Evolutionary conservation across 2,113 vertebrate genomes (phyloP), one percentile per base, ranked within the genome.

Genomic region (Cheilinus undulatus): DNA sequence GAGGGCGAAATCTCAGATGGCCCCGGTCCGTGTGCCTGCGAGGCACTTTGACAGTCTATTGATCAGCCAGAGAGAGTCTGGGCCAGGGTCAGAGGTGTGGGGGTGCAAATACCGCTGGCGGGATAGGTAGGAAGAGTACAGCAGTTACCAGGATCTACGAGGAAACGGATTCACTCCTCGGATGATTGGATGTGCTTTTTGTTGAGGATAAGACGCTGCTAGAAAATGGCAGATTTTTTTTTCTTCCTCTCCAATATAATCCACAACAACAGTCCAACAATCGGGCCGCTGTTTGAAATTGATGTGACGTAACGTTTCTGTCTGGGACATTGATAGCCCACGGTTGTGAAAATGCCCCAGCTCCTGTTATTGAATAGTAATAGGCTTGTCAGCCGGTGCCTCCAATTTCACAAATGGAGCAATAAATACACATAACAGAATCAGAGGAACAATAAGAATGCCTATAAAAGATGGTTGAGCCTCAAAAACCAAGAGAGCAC

Each of bases 361-460:
- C 82, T 79, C 81, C 72, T 78, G 87, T 91, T 90, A 92, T 92
- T 90, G 84, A 92, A 91, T 87, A 85, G 87, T 89, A 89, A 90
- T 82, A 85, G 85, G 82, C 87, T 83, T 90, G 89, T 91, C 80
- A 77, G 82, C 77, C 56, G 23, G 56, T 84, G 84, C 88, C 88
- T 92, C 86, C 89, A 91, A 91, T 89, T 90, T 89, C 82, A 86
- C 91, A 91, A 89, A 92, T 90, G 85, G 86, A 91, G 89, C 90
- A 88, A 88, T 91, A 91, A 90, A 89, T 86, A 91, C 85, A 83
- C 82, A 79, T 75, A 88, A 88, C 73, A 80, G 88, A 90, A 88
- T 87, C 86, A 83, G 73, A 72, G 84, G 85, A 82, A 88, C 89
- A 91, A 90, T 90, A 86, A 89, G 87, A 87, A 84, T 26, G 52